phyloP scores from a whole-genome alignment of 2,888 invertebrate genomes.

The Trilocha varians region DNA sequence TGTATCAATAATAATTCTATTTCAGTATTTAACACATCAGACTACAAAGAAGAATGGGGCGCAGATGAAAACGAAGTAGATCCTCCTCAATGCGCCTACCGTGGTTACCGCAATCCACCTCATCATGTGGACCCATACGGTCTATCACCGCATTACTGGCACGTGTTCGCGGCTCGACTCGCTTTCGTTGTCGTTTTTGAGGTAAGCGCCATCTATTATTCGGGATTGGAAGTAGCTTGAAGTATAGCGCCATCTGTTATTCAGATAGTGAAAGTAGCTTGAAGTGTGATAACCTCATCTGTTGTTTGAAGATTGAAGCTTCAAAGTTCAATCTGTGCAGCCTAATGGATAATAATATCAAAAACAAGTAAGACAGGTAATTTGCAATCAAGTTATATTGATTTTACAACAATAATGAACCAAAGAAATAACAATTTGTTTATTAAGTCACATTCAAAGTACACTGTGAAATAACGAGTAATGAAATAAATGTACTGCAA shows the following conservation, averaged over 20 bases:
- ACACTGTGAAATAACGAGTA: slow-evolving; percentile 81
- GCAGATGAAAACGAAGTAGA: slow-evolving; percentile 75
- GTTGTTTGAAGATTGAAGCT: background rate
- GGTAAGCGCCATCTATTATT: slow-evolving; percentile 64
- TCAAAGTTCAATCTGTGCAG: too few species aligned
- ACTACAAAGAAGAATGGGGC: slow-evolving; percentile 86
- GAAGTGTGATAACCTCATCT: background rate
- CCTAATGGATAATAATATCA: too few species aligned
- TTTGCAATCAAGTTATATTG: too few species aligned
- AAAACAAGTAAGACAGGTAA: too few species aligned
- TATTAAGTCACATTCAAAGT: too few species aligned
- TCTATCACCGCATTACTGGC: slow-evolving; percentile 93
- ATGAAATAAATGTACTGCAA: slow-evolving; percentile 74
- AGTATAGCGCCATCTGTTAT: background rate
- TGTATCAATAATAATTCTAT: background rate
- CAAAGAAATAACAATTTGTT: too few species aligned
- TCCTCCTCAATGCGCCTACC: slow-evolving; percentile 82
- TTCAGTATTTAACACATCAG: slow-evolving; percentile 85
- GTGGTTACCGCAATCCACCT: slow-evolving; percentile 85
- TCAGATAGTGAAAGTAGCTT: too few species aligned
- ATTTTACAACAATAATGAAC: too few species aligned
- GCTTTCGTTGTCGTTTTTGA: slow-evolving; percentile 96
- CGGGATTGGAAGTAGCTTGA: background rate
- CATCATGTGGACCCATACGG: slow-evolving; percentile 79
- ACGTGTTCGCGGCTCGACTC: slow-evolving; percentile 92